Evolutionary conservation across 2,888 invertebrate species (phyloP), one percentile per base, ranked within the genome.

Genomic region (Tetrapedia diversipes): DNA sequence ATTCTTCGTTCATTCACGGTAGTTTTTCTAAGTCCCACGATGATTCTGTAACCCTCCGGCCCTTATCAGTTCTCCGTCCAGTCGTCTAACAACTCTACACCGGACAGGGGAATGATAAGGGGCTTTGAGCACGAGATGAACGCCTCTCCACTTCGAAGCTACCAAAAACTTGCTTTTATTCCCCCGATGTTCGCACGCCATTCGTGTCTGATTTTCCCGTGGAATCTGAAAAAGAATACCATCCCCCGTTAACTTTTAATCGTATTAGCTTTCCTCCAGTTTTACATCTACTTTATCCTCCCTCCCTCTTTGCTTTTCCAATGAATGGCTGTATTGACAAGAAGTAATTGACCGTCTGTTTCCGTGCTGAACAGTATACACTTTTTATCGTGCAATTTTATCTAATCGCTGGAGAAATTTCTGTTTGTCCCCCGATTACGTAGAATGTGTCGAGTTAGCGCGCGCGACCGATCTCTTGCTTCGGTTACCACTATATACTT

Each of bases 11-110:
- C 4, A 3, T 56, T 56, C 8, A 41, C 16, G 2, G 1, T 1
- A 0, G 37, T n/a, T 27, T 14, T 14, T 34, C 4, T 8, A 47
- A 77, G 75, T 89, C 87, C 87, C 86, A 77, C 87, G 92, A 89
- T 88, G 92, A 88, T 86, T 93, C 92, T 93, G 93, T 93, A 92
- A 93, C 93, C 94, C 95, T 95, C 95, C 95, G 94, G 97, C 97
- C 97, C 97, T 97, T 97, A 97, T 97, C 97, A 97, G 97, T 97
- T 97, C 97, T 98, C 97, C 97, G 97, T 98, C 97, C 97, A 97
- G 97, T 97, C 92, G 95, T 95, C 92, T 93, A 91, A 93, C 93
- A 90, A 83, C 81, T 85, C 86, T 93, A 95, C 95, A 97, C 95
- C 96, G 96, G 97, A 96, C 96, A 95, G 94, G 95, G 95, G 96